Percentiles rank a stretch among this genome's conserved stretches.
These are phyloP conservation scores for Tetrax tetrax DNA, from an alignment of 2,113 vertebrate genomes.

Conservation along the genomic window DNA sequence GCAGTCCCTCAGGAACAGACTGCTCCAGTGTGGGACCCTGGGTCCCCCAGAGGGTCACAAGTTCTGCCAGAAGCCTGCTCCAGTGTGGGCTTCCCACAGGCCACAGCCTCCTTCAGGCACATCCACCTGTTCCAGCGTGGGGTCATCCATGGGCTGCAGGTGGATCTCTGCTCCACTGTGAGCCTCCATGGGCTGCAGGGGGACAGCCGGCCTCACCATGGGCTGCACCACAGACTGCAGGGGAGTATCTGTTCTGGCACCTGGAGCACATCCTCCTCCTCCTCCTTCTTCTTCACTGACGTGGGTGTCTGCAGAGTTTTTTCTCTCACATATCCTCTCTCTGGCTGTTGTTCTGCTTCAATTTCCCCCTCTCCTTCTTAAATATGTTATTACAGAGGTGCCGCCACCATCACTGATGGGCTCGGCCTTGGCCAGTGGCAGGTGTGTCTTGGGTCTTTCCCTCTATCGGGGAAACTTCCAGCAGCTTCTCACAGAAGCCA, in stretches of 20 bases:
- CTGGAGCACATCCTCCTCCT: not conserved
- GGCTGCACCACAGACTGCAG: not conserved
- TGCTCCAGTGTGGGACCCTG: not conserved
- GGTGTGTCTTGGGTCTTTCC: not conserved
- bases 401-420: rapidly evolving
- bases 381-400: rapidly evolving
- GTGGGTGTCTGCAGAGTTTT: not conserved
- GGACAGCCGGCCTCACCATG: not conserved
- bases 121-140: rapidly evolving
- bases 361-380: not conserved
- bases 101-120: not conserved
- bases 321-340: not conserved
- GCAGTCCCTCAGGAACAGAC: not conserved
- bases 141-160: not conserved
- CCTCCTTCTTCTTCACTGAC: not conserved
- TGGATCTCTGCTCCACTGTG: not conserved
- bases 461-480: not conserved
- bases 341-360: not conserved
- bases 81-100: rapidly evolving
- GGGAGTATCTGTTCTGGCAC: rapidly evolving
- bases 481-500: too few relatives aligned
- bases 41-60: rapidly evolving
- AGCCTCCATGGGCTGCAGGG: not conserved
- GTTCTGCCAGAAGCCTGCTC: not conserved
- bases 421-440: rapidly evolving